Conservation (phyloP, 1,140 invertebrate species). For the Saccostrea echinata region DNA sequence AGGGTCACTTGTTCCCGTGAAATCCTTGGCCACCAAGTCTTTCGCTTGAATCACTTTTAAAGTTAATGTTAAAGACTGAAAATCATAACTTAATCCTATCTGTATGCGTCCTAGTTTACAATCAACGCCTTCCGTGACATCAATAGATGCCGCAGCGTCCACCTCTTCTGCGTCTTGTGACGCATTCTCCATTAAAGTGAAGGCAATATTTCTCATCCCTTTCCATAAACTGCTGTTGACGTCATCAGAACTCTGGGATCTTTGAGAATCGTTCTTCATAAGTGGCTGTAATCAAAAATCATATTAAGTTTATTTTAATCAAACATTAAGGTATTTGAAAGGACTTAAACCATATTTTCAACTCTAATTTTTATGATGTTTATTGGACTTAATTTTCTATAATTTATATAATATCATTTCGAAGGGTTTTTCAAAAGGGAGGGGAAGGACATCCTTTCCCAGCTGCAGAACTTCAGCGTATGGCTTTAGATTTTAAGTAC, state of each 20-base stretch:
- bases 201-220: constrained; percentile 70
- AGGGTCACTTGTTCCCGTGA: constrained; percentile 91
- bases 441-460: no score
- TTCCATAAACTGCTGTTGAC: constrained; percentile 65
- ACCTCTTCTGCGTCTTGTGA: constrained; percentile 64
- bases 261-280: constrained; percentile 52
- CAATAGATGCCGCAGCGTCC: constrained; percentile 58
- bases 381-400: no score
- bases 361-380: no score
- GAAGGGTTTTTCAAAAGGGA: no score
- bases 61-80: constrained; percentile 95
- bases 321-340: no score
- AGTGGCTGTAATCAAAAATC: constrained; percentile 55
- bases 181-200: constrained; percentile 75
- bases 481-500: no score
- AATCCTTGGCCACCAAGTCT: constrained; percentile 95
- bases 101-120: constrained; percentile 85
- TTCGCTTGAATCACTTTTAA: constrained; percentile 87
- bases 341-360: no score
- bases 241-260: constrained; percentile 60
- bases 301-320: no score
- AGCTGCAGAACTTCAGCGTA: no score
- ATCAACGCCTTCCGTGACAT: constrained; percentile 72
- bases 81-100: constrained; percentile 96
- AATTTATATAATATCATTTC: no score